These are phyloP conservation scores for Abrostola tripartita DNA, from an alignment of 2,888 invertebrate species.

Conservation along the genomic window DNA sequence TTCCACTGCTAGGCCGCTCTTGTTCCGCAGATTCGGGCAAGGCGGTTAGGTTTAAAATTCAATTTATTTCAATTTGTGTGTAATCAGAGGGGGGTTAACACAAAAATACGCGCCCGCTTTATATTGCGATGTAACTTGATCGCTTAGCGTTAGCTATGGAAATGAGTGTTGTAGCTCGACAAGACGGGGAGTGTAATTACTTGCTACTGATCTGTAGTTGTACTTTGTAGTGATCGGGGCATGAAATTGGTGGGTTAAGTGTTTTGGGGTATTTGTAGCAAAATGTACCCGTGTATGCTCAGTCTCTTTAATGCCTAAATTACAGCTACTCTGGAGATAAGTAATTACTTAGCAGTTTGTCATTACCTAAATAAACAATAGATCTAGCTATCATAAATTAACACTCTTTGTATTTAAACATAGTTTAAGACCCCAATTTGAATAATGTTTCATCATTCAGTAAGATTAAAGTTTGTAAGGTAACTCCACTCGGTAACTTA, in stretches of 20 bases:
- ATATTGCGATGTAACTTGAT: constrained; percentile 72
- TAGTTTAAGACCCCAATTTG: too few species aligned
- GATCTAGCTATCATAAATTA: too few species aligned
- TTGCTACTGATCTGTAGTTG: constrained; percentile 31
- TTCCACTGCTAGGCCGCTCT: constrained; percentile 67
- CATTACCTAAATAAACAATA: too few species aligned
- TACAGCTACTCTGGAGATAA: too few species aligned
- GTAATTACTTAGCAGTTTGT: too few species aligned
- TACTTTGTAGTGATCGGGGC: constrained; percentile 33
- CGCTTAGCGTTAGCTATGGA: constrained; percentile 72
- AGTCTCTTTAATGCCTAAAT: too few species aligned
- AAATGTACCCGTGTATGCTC: too few species aligned
- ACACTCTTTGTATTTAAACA: too few species aligned
- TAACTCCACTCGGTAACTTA: too few species aligned
- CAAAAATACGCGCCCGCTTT: constrained; percentile 81
- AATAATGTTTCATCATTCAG: too few species aligned
- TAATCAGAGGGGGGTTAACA: constrained; percentile 82
- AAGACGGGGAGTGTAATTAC: constrained; percentile 43
- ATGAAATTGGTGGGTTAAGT: constrained; percentile 15
- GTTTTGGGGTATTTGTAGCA: constrained; percentile 9
- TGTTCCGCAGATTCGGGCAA: constrained; percentile 71
- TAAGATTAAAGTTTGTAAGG: too few species aligned
- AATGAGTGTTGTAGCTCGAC: constrained; percentile 59
- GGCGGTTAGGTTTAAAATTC: constrained; percentile 85
- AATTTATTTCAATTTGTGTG: constrained; percentile 87